A percentile compares a stretch with the other conserved stretches of the same genome.
These are phyloP conservation scores for Andrena bicolor DNA, from an alignment of 2,888 invertebrate genomes.

Conservation along the genomic window DNA sequence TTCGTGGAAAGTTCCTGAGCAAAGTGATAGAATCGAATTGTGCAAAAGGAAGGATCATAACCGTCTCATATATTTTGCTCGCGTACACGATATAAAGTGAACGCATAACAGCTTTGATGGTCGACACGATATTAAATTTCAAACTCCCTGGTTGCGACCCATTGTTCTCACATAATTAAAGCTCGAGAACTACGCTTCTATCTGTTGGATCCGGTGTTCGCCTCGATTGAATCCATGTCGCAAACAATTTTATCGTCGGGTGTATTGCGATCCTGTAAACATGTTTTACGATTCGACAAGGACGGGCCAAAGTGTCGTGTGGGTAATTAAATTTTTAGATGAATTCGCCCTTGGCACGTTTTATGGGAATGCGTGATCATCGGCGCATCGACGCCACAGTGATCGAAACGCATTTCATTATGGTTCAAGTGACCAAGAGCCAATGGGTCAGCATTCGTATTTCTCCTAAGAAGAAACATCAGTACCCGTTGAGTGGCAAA, in stretches of 20 bases:
- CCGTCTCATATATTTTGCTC: background rate
- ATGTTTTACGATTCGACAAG: slow-evolving; percentile 9
- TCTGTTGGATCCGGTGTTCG: slow-evolving; percentile 2
- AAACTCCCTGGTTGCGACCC: slow-evolving; percentile 21
- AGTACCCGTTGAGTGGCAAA: background rate
- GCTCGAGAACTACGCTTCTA: slow-evolving; percentile 35
- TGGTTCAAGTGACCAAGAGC: background rate
- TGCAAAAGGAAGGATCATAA: background rate
- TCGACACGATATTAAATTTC: slow-evolving; percentile 40
- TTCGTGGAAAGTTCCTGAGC: background rate
- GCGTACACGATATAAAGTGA: background rate
- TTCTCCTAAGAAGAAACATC: background rate
- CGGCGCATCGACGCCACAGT: background rate
- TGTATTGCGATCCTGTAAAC: background rate
- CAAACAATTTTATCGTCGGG: slow-evolving; percentile 2
- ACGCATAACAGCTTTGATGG: background rate
- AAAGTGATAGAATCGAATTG: background rate
- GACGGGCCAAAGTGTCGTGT: background rate
- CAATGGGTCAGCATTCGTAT: background rate
- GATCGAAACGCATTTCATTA: background rate
- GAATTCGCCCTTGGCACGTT: background rate
- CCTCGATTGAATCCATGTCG: slow-evolving; percentile 1
- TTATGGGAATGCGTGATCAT: background rate
- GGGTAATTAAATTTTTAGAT: slow-evolving; percentile 17
- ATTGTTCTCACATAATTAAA: slow-evolving; percentile 48